Base-by-base conservation (phyloP, 2,888 invertebrate species). In the Andrena praecox region DNA sequence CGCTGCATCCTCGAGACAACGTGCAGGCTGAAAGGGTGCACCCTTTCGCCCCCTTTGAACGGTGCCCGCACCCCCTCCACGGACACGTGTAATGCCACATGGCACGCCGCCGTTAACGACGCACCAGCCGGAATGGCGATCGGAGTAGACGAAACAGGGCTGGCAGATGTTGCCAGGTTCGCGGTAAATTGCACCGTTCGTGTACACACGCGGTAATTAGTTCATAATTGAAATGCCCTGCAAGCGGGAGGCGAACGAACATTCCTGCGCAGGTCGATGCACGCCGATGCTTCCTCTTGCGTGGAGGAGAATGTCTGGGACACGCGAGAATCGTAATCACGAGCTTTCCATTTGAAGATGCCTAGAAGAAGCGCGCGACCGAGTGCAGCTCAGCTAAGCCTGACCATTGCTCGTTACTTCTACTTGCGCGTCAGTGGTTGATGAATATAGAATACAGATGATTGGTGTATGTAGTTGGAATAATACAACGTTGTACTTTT, bases 141-240 rank as follows among this genome's bases (percentile, higher is more conserved):
- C 71, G 64, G 27, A 69, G 71, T 62, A 63, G 80, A 77, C 87
- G 86, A 76, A 85, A 86, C 89, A 87, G 78, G 83, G 85, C 71
- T 83, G 88, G 90, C 93, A 93, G 91, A 93, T 93, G 93, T 90
- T 89, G 87, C 89, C 85, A 78, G 77, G 85, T 70, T 76, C 64
- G 66, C 42, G 89, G 90, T 90, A 91, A 71, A 92, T 91, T 91
- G 89, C 90, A 88, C 84, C 82, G 80, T 82, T 77, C 85, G 81
- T 77, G 85, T 87, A 89, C 73, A 70, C 74, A 73, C 72, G 75
- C 71, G 79, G 90, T 91, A 92, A 93, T 93, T 91, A 92, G 90
- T 90, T 90, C 89, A 87, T 92, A 91, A 93, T 91, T 92, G 90
- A 92, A 92, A 90, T 81, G 33, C 74, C 48, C 48, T 20, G 83